These are phyloP conservation scores for Crenichthys baileyi DNA, from an alignment of 2,797 vertebrate species.

Conservation along the genomic window DNA sequence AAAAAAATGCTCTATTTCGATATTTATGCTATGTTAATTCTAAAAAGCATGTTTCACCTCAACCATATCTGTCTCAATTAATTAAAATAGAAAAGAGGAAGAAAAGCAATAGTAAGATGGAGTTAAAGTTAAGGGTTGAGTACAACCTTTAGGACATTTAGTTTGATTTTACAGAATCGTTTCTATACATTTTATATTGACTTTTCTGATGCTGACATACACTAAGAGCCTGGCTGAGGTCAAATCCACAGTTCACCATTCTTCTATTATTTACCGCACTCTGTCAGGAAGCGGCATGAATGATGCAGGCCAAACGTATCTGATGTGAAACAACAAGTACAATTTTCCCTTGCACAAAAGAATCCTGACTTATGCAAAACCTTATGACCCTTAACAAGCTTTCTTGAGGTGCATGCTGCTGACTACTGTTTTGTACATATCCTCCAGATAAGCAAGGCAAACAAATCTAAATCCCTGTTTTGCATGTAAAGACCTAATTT, in stretches of 20 bases:
- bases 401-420: conserved; percentile 52
- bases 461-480: conserved; percentile 70
- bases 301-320: conserved; percentile 37
- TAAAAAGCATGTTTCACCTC: conserved; percentile 17
- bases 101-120: neutral
- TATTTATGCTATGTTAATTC: conserved; percentile 35
- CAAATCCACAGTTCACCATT: conserved; percentile 52
- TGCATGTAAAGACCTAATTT: conserved; percentile 64
- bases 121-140: neutral
- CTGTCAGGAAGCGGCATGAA: conserved; percentile 24
- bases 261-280: conserved; percentile 45
- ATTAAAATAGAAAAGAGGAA: neutral
- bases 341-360: conserved; percentile 42
- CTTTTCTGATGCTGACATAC: conserved; percentile 14
- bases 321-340: conserved; percentile 55
- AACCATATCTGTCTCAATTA: conserved; percentile 6
- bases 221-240: conserved; percentile 25
- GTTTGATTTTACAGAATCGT: neutral
- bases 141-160: neutral
- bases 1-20: conserved; percentile 15
- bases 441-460: conserved; percentile 49
- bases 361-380: conserved; percentile 66
- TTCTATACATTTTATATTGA: conserved; percentile 15
- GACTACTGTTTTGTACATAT: conserved; percentile 55
- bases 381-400: conserved; percentile 55